A percentile compares a stretch with the other conserved stretches of the same genome.
Evolutionary conservation across 1,140 invertebrate genomes (phyloP).

Genomic region (Subanguina moxae): DNA sequence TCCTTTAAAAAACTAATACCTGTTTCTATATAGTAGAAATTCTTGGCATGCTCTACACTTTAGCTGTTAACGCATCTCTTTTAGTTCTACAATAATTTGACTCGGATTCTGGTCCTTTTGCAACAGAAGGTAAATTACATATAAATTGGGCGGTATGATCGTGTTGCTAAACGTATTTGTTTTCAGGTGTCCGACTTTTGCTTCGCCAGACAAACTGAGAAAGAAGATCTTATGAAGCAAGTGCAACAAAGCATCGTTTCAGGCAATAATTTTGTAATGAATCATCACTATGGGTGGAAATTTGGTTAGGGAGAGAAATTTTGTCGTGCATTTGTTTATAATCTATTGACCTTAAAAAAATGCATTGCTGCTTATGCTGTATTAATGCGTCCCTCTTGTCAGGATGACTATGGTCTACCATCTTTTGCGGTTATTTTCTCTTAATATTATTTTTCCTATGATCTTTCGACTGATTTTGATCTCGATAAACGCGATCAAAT

Average conservation of each 20-base stretch:
- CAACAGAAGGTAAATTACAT: constrained; percentile 90
- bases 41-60: too few relatives aligned
- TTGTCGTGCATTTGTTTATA: not conserved
- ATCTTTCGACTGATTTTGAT: too few relatives aligned
- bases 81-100: constrained; percentile 93
- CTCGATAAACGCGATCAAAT: too few relatives aligned
- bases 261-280: not conserved
- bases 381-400: too few relatives aligned
- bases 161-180: not conserved
- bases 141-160: constrained; percentile 2
- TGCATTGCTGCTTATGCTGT: too few relatives aligned
- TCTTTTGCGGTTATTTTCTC: too few relatives aligned
- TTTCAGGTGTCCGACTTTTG: constrained; percentile 75
- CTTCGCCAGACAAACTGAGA: constrained; percentile 96
- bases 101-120: constrained; percentile 83
- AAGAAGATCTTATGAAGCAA: constrained; percentile 80
- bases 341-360: too few relatives aligned
- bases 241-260: constrained; percentile 59
- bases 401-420: too few relatives aligned
- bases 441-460: too few relatives aligned
- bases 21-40: too few relatives aligned
- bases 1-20: too few relatives aligned
- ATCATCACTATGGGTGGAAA: constrained; percentile 52
- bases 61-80: constrained; percentile 25
- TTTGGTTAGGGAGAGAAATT: constrained; percentile 6